Evolutionary conservation across 2,797 vertebrate genomes (phyloP).

Genomic region (Betta splendens): DNA sequence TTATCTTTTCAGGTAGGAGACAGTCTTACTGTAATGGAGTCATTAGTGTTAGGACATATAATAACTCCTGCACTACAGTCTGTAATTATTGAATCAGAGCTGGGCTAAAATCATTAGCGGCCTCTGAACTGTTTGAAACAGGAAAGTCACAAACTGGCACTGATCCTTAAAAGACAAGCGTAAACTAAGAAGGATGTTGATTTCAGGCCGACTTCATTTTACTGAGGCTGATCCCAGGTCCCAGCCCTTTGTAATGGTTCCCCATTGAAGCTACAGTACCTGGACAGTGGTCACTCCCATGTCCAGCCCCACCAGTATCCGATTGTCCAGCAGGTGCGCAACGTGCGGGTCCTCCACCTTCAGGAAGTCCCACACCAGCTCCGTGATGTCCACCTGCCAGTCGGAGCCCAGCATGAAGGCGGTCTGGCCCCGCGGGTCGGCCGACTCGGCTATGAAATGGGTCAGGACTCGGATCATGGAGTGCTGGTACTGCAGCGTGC

Average conservation of each 20-base stretch:
- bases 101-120: constrained; percentile 4
- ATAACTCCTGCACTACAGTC: neutral
- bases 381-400: constrained; percentile 95
- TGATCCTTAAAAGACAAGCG: constrained; percentile 10
- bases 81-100: constrained; percentile 12
- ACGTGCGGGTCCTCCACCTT: constrained; percentile 89
- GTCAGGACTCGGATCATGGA: constrained; percentile 91
- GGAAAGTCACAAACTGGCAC: neutral
- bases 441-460: constrained; percentile 89
- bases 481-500: constrained; percentile 92
- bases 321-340: constrained; percentile 85
- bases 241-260: neutral
- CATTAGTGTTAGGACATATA: neutral
- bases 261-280: constrained; percentile 76
- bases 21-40: neutral
- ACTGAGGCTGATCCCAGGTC: neutral
- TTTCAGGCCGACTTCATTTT: no score
- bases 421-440: constrained; percentile 83
- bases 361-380: constrained; percentile 91
- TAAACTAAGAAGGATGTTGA: no score
- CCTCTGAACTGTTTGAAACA: constrained; percentile 5
- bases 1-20: neutral
- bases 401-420: constrained; percentile 87
- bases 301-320: constrained; percentile 87
- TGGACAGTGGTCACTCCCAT: constrained; percentile 93